Evolutionary conservation across 2,113 vertebrate genomes (phyloP).

Genomic region (Conger conger): DNA sequence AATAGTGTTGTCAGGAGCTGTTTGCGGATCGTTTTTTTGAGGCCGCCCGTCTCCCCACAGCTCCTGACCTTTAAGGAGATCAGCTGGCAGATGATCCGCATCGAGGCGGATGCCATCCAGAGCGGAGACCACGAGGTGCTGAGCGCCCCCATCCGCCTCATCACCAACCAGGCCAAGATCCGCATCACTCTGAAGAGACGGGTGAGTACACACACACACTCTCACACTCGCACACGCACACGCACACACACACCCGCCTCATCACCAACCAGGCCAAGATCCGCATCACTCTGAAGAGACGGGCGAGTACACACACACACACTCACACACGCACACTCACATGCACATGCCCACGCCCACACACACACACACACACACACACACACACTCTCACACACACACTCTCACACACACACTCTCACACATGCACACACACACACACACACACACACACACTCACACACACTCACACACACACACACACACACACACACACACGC

Average conservation of each 20-base stretch:
- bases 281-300: constrained; percentile 92
- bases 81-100: constrained; percentile 99
- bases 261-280: constrained; percentile 99
- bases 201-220: constrained; percentile 72
- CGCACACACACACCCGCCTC: constrained; percentile 73
- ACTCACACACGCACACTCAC: too few species aligned
- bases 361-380: too few species aligned
- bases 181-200: constrained; percentile 94
- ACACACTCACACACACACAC: too few species aligned
- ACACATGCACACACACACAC: too few species aligned
- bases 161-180: constrained; percentile 98
- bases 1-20: neutral
- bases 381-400: too few species aligned
- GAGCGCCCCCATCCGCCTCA: constrained; percentile 93
- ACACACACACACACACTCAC: too few species aligned
- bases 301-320: constrained; percentile 74
- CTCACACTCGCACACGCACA: neutral
- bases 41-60: constrained; percentile 65
- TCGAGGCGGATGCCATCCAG: constrained; percentile 97
- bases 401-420: too few species aligned
- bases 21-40: too few species aligned
- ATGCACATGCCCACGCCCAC: too few species aligned
- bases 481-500: too few species aligned
- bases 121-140: constrained; percentile 91
- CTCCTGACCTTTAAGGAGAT: constrained; percentile 98